These are phyloP conservation scores for Perizoma affinitatum DNA, from an alignment of 2,888 invertebrate species.

Conservation along the genomic window DNA sequence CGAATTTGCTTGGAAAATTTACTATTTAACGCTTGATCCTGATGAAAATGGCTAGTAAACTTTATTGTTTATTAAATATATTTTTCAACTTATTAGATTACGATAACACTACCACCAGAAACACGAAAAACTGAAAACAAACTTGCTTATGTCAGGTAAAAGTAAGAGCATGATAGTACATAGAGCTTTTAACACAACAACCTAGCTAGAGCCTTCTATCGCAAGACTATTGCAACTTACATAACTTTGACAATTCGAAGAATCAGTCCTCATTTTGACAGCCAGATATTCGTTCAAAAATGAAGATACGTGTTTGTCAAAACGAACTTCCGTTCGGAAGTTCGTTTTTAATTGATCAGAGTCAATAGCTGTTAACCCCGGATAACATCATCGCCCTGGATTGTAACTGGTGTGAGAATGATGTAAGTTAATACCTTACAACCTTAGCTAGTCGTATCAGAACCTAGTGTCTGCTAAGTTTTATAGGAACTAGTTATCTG, in stretches of 20 bases:
- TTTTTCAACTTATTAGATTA: too few relatives aligned
- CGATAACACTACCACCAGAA: background rate
- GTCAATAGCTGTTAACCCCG: background rate
- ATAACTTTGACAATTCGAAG: background rate
- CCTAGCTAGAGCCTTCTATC: background rate
- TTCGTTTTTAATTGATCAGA: background rate
- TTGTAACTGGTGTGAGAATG: background rate
- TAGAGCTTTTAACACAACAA: background rate
- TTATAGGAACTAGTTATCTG: too few relatives aligned
- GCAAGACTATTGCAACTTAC: background rate
- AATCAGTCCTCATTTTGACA: conserved; percentile 9
- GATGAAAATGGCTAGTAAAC: background rate
- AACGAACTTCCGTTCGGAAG: background rate
- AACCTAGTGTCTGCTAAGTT: too few relatives aligned
- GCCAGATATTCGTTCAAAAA: conserved; percentile 21
- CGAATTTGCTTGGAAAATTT: conserved; percentile 3
- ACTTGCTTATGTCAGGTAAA: background rate
- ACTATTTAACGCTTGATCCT: background rate
- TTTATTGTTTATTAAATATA: too few relatives aligned
- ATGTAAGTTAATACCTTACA: too few relatives aligned
- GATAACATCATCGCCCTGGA: background rate
- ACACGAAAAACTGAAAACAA: background rate
- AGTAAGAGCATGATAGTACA: background rate
- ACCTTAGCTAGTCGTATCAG: too few relatives aligned
- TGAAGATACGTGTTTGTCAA: background rate